Conservation (phyloP, 2,113 vertebrate genomes). For the Heliornis fulica region DNA sequence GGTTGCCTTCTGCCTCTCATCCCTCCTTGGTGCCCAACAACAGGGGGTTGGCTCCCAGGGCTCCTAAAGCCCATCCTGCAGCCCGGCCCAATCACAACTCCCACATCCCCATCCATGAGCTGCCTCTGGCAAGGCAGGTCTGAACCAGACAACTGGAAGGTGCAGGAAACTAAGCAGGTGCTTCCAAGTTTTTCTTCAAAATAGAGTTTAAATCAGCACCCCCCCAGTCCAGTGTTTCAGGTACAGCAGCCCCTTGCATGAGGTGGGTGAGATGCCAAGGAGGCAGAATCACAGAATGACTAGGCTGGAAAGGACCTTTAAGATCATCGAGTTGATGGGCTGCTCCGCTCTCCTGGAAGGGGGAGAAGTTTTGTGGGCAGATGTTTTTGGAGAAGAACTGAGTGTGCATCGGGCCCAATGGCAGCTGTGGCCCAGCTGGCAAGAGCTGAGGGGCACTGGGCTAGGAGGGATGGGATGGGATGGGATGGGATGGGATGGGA, state of each 20-base stretch:
- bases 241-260: neutral
- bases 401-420: neutral
- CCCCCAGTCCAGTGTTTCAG: accelerated
- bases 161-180: neutral
- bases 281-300: too few relatives aligned
- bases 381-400: neutral
- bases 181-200: neutral
- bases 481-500: too few relatives aligned
- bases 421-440: neutral
- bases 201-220: neutral
- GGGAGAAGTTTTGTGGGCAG: neutral
- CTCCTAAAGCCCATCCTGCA: neutral
- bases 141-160: neutral
- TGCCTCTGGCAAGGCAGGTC: neutral
- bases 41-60: neutral
- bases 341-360: neutral
- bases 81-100: accelerated
- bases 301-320: too few relatives aligned
- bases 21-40: neutral
- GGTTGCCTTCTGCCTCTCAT: neutral
- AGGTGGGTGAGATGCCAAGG: too few relatives aligned
- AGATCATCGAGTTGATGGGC: too few relatives aligned
- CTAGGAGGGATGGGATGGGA: neutral
- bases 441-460: neutral
- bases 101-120: accelerated